Percentiles rank a stretch among this genome's conserved stretches.
Conservation (phyloP, 2,797 vertebrate species). For the Micromesistius poutassou region DNA sequence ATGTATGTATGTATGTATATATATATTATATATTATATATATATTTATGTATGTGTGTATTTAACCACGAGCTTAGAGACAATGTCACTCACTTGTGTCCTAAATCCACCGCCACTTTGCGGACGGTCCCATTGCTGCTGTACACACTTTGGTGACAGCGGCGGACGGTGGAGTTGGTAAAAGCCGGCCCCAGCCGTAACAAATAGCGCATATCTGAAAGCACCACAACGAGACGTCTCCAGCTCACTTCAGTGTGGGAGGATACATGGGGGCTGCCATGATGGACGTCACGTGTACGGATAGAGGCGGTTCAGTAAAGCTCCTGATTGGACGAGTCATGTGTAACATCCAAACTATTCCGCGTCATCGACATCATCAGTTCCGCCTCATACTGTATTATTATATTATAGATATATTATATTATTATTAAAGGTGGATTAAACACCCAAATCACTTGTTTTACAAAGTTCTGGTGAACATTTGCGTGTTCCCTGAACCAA, state of each 20-base stretch:
- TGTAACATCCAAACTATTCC: slow-evolving; percentile 22
- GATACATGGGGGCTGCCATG: slow-evolving; percentile 56
- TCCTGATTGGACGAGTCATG: slow-evolving; percentile 56
- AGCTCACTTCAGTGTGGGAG: not conserved
- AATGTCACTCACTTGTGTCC: slow-evolving; percentile 71
- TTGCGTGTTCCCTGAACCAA: too few species aligned
- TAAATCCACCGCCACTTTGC: slow-evolving; percentile 63
- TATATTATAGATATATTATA: too few species aligned
- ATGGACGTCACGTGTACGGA: slow-evolving; percentile 52
- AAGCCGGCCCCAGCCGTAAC: slow-evolving; percentile 31
- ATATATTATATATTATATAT: too few species aligned
- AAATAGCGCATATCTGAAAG: slow-evolving; percentile 49
- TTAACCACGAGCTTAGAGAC: not conserved
- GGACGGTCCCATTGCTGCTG: slow-evolving; percentile 46
- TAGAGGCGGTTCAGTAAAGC: slow-evolving; percentile 9
- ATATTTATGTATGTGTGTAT: not conserved
- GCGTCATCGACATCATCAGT: not conserved
- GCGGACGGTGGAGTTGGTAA: slow-evolving; percentile 47
- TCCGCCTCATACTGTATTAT: not conserved
- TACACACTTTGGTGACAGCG: slow-evolving; percentile 68
- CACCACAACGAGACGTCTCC: slow-evolving; percentile 5
- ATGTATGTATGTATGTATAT: too few species aligned
- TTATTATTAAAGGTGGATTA: not conserved
- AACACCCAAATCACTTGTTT: not conserved
- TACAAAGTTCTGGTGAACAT: too few species aligned